A percentile compares a stretch with the other conserved stretches of the same genome.
These are phyloP conservation scores for Menidia menidia DNA, from an alignment of 2,797 vertebrate species.

Conservation along the genomic window DNA sequence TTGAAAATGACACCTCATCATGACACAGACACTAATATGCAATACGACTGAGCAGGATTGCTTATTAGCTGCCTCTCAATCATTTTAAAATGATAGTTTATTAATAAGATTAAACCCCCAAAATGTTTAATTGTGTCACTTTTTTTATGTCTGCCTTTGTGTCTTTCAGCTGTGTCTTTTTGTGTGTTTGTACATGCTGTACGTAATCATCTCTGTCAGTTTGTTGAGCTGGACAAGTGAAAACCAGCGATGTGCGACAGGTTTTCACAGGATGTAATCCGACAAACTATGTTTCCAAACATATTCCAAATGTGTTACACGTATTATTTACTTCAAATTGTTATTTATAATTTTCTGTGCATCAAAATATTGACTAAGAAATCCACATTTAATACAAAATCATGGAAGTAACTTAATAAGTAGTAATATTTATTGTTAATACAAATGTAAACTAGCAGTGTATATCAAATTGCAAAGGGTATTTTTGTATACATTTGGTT, in stretches of 20 bases:
- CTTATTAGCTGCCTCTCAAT: background rate
- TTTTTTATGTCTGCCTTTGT: conserved; percentile 52
- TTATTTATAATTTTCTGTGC: background rate
- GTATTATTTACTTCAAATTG: background rate
- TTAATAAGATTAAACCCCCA: conserved; percentile 13
- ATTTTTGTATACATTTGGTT: conserved; percentile 53
- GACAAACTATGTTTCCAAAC: conserved; percentile 4
- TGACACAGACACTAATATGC: conserved; percentile 1
- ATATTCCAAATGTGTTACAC: background rate
- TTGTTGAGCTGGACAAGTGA: conserved; percentile 7
- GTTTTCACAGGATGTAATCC: background rate
- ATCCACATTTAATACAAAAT: background rate
- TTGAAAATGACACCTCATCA: background rate
- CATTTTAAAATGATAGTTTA: conserved; percentile 1
- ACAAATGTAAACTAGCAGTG: conserved; percentile 29
- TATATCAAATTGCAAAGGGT: conserved; percentile 37
- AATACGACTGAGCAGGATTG: conserved; percentile 16
- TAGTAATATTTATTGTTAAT: conserved; percentile 7
- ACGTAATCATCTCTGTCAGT: conserved; percentile 29
- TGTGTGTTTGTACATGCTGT: conserved; percentile 45
- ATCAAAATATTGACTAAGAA: background rate
- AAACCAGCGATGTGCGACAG: conserved; percentile 6
- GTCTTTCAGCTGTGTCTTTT: conserved; percentile 54
- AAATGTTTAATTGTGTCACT: conserved; percentile 31
- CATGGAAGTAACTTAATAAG: background rate